Evolutionary conservation across 2,113 vertebrate species (phyloP).

Genomic region (Eudyptes chrysolophus): DNA sequence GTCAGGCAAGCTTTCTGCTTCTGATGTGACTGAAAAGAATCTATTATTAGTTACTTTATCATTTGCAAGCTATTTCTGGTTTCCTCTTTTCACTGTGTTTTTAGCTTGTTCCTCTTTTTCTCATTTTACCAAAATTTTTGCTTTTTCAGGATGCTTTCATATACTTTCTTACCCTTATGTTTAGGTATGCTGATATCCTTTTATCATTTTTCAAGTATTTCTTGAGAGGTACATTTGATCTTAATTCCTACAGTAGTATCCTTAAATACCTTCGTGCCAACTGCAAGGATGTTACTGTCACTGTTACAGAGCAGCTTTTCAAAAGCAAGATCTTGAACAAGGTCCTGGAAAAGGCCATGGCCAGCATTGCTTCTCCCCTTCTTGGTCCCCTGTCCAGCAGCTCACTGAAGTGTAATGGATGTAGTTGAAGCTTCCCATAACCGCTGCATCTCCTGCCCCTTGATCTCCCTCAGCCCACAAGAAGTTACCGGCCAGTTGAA

Average conservation of each 20-base stretch:
- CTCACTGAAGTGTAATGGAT: neutral
- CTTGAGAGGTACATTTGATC: neutral
- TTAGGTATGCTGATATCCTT: neutral
- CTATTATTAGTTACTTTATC: too few species aligned
- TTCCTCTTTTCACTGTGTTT: neutral
- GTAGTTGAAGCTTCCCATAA: neutral
- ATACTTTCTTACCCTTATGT: neutral
- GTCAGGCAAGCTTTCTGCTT: neutral
- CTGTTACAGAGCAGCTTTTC: neutral
- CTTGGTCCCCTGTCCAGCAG: neutral
- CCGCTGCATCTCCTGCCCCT: neutral
- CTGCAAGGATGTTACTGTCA: neutral
- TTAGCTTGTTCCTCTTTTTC: neutral
- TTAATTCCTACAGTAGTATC: neutral
- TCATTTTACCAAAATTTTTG: neutral
- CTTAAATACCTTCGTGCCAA: neutral
- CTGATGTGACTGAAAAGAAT: neutral
- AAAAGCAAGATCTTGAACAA: neutral
- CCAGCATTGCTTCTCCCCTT: neutral
- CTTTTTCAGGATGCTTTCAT: neutral
- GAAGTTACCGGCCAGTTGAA: rapidly evolving
- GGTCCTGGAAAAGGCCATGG: neutral
- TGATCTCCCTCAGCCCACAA: neutral
- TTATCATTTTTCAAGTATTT: neutral
- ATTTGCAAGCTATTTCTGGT: neutral